Evolutionary conservation across 2,797 vertebrate species (phyloP), one percentile per base, ranked within the genome.

Genomic region (Phoebastria nigripes): DNA sequence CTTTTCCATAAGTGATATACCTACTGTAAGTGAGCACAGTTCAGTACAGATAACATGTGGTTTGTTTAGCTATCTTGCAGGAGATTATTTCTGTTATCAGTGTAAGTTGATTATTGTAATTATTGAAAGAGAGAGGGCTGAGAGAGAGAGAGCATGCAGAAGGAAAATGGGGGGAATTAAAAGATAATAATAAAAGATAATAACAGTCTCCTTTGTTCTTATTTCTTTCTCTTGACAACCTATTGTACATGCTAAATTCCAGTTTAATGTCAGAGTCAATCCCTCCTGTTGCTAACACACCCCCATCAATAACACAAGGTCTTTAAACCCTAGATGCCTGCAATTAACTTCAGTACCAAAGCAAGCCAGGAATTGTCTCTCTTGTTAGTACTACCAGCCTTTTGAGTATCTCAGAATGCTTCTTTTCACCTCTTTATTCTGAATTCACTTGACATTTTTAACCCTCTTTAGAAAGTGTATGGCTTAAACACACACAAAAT

Each of bases 21-120:
- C 91, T 95, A 81, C 91, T 90, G 66, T 92, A 96, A 97, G 95
- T 86, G 87, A 95, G 86, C 90, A 84, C 72, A 65, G 69, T 85
- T 95, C 77, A 61, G 92, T 85, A 93, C 63, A 94, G 97, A 97
- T 97, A 97, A 96, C 85, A 39, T 82, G 94, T 69, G 70, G 94
- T 97, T 97, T 97, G 94, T 96, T 97, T 97, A 95, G 94, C 69
- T 97, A 96, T 97, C 97, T 97, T 95, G 82, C 35, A 88, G 67
- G 81, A 97, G 96, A 97, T 97, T 95, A 95, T 95, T 97, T 97
- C 96, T 96, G 96, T 97, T 97, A 97, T 97, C 97, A 76, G 79
- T 96, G 93, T 94, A 95, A 94, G 94, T 95, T 97, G 96, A 97
- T 97, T 96, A 96, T 96, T 97, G 94, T 96, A 97, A 97, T 97